These are phyloP conservation scores for Venusia cambrica DNA, from an alignment of 2,888 invertebrate genomes.

Conservation along the genomic window DNA sequence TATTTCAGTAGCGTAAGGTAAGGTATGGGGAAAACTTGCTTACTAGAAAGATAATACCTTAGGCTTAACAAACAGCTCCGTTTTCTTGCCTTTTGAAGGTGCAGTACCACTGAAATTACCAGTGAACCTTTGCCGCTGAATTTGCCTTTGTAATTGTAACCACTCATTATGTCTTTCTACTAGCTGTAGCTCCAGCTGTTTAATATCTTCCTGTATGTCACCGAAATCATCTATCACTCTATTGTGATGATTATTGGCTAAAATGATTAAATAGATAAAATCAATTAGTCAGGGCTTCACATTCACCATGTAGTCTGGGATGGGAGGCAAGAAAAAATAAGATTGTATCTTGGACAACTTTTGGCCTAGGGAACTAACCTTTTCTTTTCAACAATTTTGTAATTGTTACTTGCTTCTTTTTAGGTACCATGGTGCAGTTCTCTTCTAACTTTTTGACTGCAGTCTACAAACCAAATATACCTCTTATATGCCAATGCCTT, in stretches of 20 bases:
- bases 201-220: constrained; percentile 52
- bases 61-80: constrained; percentile 48
- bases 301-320: too few species aligned
- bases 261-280: background rate
- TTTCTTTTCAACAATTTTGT: constrained; percentile 54
- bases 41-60: too few species aligned
- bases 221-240: constrained; percentile 52
- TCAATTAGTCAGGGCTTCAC: too few species aligned
- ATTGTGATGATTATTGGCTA: constrained; percentile 32
- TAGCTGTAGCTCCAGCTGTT: constrained; percentile 46
- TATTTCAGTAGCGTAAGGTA: too few species aligned
- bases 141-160: constrained; percentile 56
- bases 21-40: too few species aligned
- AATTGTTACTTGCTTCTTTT: constrained; percentile 56
- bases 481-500: too few species aligned
- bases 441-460: background rate
- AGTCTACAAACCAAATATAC: too few species aligned
- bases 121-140: constrained; percentile 30
- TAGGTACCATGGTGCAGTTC: constrained; percentile 43
- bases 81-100: constrained; percentile 36
- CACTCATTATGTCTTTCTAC: constrained; percentile 53
- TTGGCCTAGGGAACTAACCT: too few species aligned
- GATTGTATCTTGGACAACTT: too few species aligned
- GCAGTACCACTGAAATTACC: constrained; percentile 28
- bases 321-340: too few species aligned